Base-by-base conservation (phyloP, 92 coral and sea anemone species). In the Zoanthus gigantus region DNA sequence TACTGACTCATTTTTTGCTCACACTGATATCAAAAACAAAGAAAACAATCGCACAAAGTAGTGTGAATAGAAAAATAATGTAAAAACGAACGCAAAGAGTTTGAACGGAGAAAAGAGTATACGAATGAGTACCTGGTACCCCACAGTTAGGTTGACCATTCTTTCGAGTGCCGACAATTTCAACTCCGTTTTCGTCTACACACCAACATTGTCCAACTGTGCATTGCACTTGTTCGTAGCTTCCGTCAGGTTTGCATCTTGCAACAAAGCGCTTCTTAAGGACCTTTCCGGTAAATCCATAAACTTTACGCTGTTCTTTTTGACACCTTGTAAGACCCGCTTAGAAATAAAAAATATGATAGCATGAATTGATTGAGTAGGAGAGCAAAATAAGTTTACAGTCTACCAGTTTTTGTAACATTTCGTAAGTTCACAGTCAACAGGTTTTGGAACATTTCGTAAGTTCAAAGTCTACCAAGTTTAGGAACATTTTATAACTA, bases 171-270 rank as follows among this genome's bases (percentile, higher is more conserved):
- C 99, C 98, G 50, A 90, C 87, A 46, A 95, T 69, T 85, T 95
- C 98, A 46, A 87, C 91, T 30, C 99, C 99, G 78, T 93, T 90
- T 31, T 63, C 77, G 79, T 95, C 94, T 57, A 95, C 93, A 79
- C 99, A 96, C 99, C 99, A 96, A 71, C 99, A 96, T 72, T 76
- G 84, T 56, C 87, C 88, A 28, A 13, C 31, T 14, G 86, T 34
- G 73, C 99, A 97, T 90, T 97, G 99, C 50, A 91, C 94, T 52
- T 65, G 89, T 65, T 95, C 91, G 73, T 95, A 97, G 46, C 88
- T 88, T 32, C 99, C 99, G 78, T 95, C 90, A 3, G 75, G 81
- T 18, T 94, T 92, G 78, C 99, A 97, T 34, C 87, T 91, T 28
- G 97, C 98, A 60, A 87, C 67, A 71, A 93, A 95, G 34, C 98